Evolutionary conservation across 1,140 invertebrate genomes (phyloP), one percentile per base, ranked within the genome.

Genomic region (Coenobita brevimanus): DNA sequence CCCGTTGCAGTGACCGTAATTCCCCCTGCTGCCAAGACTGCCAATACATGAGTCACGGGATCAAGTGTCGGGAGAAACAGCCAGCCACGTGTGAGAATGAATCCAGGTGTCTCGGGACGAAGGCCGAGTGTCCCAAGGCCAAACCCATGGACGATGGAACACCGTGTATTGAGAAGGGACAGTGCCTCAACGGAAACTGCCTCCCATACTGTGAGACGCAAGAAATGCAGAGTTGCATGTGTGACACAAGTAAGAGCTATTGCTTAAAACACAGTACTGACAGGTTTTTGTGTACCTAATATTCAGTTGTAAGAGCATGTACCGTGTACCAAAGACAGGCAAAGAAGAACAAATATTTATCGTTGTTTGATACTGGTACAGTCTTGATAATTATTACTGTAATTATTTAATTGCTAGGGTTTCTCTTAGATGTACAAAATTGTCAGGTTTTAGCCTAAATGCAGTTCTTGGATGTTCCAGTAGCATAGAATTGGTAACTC

Each of bases 1-100:
- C 97, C 27, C 95, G 96, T 88, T 98, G 97, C 94, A 97, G 97
- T 92, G 98, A 99, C 92, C 97, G 97, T 92, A 99, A 99, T 92
- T 97, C 97, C 0, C 97, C 97, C 0, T 99, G 98, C 92, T 99
- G 98, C 91, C 95, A 96, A 92, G 95, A 96, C 90, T 99, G 98
- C 91, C 95, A 96, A 91, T 97, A 95, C 91, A 97, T 98, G 94
- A 94, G 95, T 84, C 93, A 87, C 15, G 93, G 92, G 8, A 91
- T 96, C 8, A 96, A 97, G 91, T 99, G 98, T 91, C 94, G 97
- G 27, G 96, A 97, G 90, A 96, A 96, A 0, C 96, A 97, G 91
- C 96, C 96, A 90, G 95, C 96, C 0, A 97, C 97, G 46, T 99
- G 98, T 92, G 97, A 98, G 92, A 95, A 97, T 92, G 96, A 97